Evolutionary conservation across 2,888 invertebrate genomes (phyloP).

Genomic region (Polietes domitor): DNA sequence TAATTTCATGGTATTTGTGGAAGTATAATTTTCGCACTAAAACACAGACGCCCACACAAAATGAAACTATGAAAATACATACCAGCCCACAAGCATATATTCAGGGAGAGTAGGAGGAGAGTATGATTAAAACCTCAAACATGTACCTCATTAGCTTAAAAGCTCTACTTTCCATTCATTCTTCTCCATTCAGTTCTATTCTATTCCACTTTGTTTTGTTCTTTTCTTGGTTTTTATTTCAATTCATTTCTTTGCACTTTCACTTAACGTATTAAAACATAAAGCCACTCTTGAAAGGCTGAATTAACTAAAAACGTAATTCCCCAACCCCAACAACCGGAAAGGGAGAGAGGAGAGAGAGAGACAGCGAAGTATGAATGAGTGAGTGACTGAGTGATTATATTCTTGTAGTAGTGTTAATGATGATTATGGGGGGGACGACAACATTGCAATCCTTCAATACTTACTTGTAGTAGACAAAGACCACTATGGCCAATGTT

Average conservation of each 20-base stretch:
- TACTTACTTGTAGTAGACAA: constrained; percentile 86
- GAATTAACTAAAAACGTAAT: no score
- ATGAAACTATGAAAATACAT: not conserved
- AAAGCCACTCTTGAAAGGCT: not conserved
- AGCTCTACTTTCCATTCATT: constrained; percentile 26
- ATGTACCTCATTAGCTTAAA: constrained; percentile 43
- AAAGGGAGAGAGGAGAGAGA: no score
- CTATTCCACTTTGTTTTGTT: no score
- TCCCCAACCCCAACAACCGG: no score
- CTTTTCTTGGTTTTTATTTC: not conserved
- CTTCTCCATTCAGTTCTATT: not conserved
- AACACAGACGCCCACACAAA: not conserved
- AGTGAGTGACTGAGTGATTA: not conserved
- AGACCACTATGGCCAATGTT: constrained; percentile 91
- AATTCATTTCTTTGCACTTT: not conserved
- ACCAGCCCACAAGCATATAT: not conserved
- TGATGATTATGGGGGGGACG: no score
- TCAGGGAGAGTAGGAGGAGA: no score
- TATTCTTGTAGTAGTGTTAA: not conserved
- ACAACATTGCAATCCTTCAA: no score
- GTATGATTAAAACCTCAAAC: constrained; percentile 16
- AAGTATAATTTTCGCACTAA: not conserved
- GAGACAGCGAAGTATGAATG: no score
- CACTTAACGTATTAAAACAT: not conserved
- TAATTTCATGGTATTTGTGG: not conserved